Evolutionary conservation across 1,140 invertebrate genomes (phyloP), one percentile per base, ranked within the genome.

Genomic region (Asobara japonica): DNA sequence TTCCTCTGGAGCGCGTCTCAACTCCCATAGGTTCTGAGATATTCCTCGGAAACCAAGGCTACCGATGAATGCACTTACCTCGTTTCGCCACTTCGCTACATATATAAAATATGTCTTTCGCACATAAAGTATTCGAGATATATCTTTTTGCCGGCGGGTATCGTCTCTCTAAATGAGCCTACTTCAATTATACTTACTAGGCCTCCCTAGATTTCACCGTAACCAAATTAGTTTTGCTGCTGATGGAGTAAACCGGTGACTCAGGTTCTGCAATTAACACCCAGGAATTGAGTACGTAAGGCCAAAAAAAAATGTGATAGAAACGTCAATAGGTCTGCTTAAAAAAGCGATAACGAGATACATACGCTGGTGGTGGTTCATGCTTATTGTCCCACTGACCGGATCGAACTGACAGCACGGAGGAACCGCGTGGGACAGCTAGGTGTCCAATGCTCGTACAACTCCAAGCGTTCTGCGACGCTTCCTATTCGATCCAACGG

Each of bases 391-490:
- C 82, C 82, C 81, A 86, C 76, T 85, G 82, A 83, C 80, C 84
- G 79, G 78, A 83, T 83, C 82, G 82, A 84, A 86, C 84, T 86
- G 83, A 83, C 80, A 81, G 84, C 84, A 84, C 82, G 80, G 80
- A 81, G 84, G 78, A 84, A 79, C 80, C 73, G 82, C 79, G 80
- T 80, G 80, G 81, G 80, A 84, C 80, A 84, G 81, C 77, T 74
- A 73, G 75, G 76, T 80, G 78, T 83, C 80, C 79, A 82, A 78
- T 79, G 74, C 74, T 83, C n/a, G 81, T 78, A 81, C 79, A 79
- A 68, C 65, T 70, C 69, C 69, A 41, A 72, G 8, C 48, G 68
- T 45, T n/a, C 33, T 33, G 45, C 62, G 74, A 69, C 77, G 77
- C 76, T 76, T 75, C 74, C 60, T 74, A 64, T 45, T 45, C 69